phyloP scores from a whole-genome alignment of 2,888 invertebrate genomes.

The Nomada lathburiana region DNA sequence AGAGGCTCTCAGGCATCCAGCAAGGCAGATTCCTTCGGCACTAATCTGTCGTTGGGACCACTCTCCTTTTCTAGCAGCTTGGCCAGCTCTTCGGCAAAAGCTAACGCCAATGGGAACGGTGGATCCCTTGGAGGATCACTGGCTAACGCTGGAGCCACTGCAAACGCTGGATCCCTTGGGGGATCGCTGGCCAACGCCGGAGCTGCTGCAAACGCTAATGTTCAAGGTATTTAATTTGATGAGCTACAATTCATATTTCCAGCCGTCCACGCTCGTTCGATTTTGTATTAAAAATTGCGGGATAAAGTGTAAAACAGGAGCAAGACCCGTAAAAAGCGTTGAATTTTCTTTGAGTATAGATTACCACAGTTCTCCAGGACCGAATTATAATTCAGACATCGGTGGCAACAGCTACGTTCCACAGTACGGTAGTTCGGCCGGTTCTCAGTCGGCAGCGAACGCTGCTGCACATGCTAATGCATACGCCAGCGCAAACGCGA shows the following conservation, averaged over 20 bases:
- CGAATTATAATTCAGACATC: slow-evolving; percentile 17
- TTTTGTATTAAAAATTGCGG: not conserved
- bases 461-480: slow-evolving; percentile 38
- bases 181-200: slow-evolving; percentile 33
- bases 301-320: not conserved
- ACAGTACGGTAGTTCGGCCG: slow-evolving; percentile 56
- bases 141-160: slow-evolving; percentile 41
- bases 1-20: slow-evolving; percentile 56
- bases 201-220: slow-evolving; percentile 44
- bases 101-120: slow-evolving; percentile 66
- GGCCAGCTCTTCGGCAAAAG: slow-evolving; percentile 70
- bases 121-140: slow-evolving; percentile 49
- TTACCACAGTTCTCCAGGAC: slow-evolving; percentile 34
- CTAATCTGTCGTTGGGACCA: slow-evolving; percentile 75
- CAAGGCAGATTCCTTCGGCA: slow-evolving; percentile 66
- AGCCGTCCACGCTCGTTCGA: no score
- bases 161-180: slow-evolving; percentile 24
- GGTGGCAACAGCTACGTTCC: slow-evolving; percentile 14
- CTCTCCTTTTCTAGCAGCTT: slow-evolving; percentile 72
- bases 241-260: no score
- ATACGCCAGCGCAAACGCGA: not conserved
- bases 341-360: slow-evolving; percentile 57
- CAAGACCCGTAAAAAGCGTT: slow-evolving; percentile 19
- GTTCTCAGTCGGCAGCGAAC: slow-evolving; percentile 51
- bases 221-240: slow-evolving; percentile 55